Base-by-base conservation (phyloP, 2,888 invertebrate genomes). In the Slavum lentiscoides region DNA sequence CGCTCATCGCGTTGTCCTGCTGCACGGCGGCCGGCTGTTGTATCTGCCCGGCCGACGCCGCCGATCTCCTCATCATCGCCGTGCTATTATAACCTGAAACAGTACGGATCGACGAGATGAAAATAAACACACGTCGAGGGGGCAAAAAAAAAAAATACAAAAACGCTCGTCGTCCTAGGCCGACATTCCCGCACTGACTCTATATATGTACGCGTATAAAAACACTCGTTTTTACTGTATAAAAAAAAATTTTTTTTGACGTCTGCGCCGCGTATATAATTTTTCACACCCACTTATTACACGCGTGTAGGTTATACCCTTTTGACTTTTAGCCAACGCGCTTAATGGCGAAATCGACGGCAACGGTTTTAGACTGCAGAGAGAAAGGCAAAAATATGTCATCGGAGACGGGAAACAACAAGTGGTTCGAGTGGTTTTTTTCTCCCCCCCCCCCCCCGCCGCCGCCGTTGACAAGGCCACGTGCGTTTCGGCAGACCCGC, bases 281-380 rank as follows among this genome's bases (percentile, higher is more conserved):
- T 64, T 72, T 72, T 72, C 80, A 80, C 72, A 72, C 72, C 80
- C 72, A 72, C 80, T 80, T 72, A 55, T 30, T 80, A n/a, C n/a
- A n/a, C n/a, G n/a, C n/a, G n/a, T n/a, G n/a, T n/a, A n/a, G n/a
- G n/a, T n/a, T n/a, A n/a, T n/a, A 80, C 77, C 77, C 70, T 80
- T 70, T 70, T 80, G 77, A 80, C 70, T 70, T 70, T 80, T 80
- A 49, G 77, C 77, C 77, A 80, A 80, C 55, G 70, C 64, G 70
- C 30, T 1, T 30, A 30, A 30, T 64, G 62, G 77, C 69, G 62
- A 80, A 77, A 72, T 72, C 58, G 64, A 72, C 61, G 62, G 64
- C 9, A 30, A 30, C 4, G 30, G 30, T 30, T 30, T 30, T 30
- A 30, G 30, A 66, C 55, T 21, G 37, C 39, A 66, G 30, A 69